phyloP scores from a whole-genome alignment of 2,113 vertebrate genomes.

The Serilophus lunatus region DNA sequence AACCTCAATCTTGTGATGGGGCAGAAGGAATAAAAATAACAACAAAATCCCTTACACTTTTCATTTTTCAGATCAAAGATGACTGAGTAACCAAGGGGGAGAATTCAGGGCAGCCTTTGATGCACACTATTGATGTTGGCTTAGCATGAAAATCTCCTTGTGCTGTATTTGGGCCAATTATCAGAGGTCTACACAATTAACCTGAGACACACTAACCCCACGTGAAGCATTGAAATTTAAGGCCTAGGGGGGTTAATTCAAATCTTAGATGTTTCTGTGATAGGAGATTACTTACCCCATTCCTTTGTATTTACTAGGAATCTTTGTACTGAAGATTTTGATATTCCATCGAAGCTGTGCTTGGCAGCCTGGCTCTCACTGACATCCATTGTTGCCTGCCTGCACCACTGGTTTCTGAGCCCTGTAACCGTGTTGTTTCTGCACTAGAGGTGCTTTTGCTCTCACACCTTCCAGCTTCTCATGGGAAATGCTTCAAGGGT shows the following conservation, averaged over 20 bases:
- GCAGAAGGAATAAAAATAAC: slow-evolving; percentile 48
- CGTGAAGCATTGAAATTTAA: slow-evolving; percentile 15
- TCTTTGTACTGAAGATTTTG: background rate
- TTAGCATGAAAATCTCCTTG: slow-evolving; percentile 55
- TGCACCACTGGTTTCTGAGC: background rate
- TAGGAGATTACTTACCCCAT: background rate
- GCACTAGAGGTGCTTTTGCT: background rate
- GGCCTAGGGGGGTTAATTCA: slow-evolving; percentile 37
- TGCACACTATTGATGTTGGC: slow-evolving; percentile 58
- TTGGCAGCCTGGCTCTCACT: background rate
- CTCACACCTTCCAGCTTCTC: background rate
- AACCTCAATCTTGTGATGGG: background rate
- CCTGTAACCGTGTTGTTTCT: background rate
- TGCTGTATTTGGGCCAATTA: slow-evolving; percentile 52
- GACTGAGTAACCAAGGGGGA: slow-evolving; percentile 10
- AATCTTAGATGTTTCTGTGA: slow-evolving; percentile 42
- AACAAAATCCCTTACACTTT: slow-evolving; percentile 48
- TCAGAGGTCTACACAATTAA: slow-evolving; percentile 48
- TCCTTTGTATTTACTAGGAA: slow-evolving; percentile 2
- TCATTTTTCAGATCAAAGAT: slow-evolving; percentile 64
- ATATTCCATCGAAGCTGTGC: background rate
- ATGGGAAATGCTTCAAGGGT: background rate
- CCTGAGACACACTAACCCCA: slow-evolving; percentile 1
- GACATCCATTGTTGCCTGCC: background rate
- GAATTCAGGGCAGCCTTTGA: slow-evolving; percentile 61